Base-by-base conservation (phyloP, 2,888 invertebrate species). In the Caenorhabditis sp. region DNA sequence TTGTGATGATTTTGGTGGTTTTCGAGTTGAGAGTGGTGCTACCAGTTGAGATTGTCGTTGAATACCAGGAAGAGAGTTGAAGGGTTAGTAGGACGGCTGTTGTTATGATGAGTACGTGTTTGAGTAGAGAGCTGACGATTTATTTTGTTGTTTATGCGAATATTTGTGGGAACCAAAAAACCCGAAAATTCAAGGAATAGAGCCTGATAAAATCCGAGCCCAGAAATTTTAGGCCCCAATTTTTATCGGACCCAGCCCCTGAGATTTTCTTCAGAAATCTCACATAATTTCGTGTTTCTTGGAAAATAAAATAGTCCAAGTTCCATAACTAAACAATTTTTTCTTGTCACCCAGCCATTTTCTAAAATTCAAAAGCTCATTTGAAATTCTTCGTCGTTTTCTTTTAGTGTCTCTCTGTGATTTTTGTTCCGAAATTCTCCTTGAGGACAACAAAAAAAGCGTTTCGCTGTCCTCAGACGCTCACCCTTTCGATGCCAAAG, bases 1-100 rank as follows among this genome's bases (percentile, higher is more conserved):
- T 65, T 58, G 62, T 65, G 31, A 70, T 62, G 19, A 65, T 54
- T 65, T 62, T 65, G 14, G 43, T 43, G 8, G 43, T 3, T 43
- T 43, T 43, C 17, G 43, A 53, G 61, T 58, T 14, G 69, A 62
- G 27, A 50, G 62, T n/a, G n/a, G n/a, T n/a, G n/a, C n/a, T n/a
- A n/a, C n/a, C n/a, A n/a, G n/a, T 10, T 55, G 69, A 49, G 23
- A 14, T 10, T 3, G 17, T 3, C 14, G 43, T 43, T 3, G 43
- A 43, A 43, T 43, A 43, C 43, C 43, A 43, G 14, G 43, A 17
- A 17, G 43, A 43, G 6, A 43, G 17, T 43, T 43, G 43, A 17
- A 43, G 43, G 17, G 43, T 43, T 43, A 43, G 43, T 17, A 43
- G 43, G 17, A 43, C 43, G 12, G 43, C 43, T 10, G 43, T 43